These are phyloP conservation scores for Enteromius viviparus DNA, from an alignment of 2,797 vertebrate species.

Conservation along the genomic window DNA sequence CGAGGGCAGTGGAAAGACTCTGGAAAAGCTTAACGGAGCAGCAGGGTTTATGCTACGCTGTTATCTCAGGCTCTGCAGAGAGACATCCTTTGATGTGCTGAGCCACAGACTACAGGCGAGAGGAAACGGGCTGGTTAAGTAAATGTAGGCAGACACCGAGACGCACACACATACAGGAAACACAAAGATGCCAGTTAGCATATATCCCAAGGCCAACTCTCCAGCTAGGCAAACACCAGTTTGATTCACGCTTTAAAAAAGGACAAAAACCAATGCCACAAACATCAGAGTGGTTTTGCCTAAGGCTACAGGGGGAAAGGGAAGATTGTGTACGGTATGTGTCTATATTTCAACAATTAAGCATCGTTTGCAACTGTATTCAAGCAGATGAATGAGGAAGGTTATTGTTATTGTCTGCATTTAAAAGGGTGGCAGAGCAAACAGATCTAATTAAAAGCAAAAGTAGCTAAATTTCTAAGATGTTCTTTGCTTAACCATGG, in stretches of 20 bases:
- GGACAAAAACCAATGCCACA: not conserved
- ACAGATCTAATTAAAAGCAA: not conserved
- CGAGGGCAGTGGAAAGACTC: slow-evolving; percentile 39
- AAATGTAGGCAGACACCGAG: slow-evolving; percentile 56
- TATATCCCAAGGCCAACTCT: slow-evolving; percentile 31
- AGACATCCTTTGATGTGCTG: slow-evolving; percentile 74
- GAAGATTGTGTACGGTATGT: not conserved
- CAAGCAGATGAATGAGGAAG: not conserved
- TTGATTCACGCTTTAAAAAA: slow-evolving; percentile 1
- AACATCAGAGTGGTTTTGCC: not conserved
- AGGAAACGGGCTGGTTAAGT: slow-evolving; percentile 56
- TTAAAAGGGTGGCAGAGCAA: slow-evolving; percentile 2
- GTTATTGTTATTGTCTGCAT: slow-evolving; percentile 4
- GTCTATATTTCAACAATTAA: slow-evolving; percentile 1
- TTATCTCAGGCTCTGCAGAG: slow-evolving; percentile 74
- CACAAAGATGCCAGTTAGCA: slow-evolving; percentile 29
- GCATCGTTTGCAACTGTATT: slow-evolving; percentile 2
- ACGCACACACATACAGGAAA: slow-evolving; percentile 48
- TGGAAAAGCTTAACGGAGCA: slow-evolving; percentile 62
- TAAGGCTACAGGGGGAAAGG: not conserved
- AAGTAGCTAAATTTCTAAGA: not conserved
- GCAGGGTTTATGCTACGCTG: slow-evolving; percentile 56
- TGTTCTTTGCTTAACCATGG: not conserved
- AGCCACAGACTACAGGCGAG: slow-evolving; percentile 61
- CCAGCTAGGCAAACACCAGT: slow-evolving; percentile 33